These are phyloP conservation scores for Myopa testacea DNA, from an alignment of 2,888 invertebrate genomes.

Conservation along the genomic window DNA sequence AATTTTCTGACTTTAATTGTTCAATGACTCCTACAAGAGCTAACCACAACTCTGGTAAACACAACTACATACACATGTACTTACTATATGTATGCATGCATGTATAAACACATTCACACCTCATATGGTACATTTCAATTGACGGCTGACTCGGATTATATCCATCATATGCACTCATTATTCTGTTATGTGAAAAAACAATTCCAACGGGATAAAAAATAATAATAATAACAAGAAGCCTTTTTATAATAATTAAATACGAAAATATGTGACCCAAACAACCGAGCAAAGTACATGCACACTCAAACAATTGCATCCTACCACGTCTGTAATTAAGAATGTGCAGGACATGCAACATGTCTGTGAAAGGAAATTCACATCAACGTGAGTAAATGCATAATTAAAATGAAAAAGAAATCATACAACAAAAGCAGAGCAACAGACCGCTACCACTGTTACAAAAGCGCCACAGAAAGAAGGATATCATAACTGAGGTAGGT, in stretches of 20 bases:
- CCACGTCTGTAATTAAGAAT: not conserved
- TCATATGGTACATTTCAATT: not conserved
- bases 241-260: constrained; percentile 16
- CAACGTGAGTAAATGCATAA: not conserved
- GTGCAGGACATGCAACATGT: not conserved
- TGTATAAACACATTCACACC: not conserved
- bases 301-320: not conserved
- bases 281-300: not conserved
- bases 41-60: not conserved
- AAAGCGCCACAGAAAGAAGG: not conserved
- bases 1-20: constrained; percentile 22
- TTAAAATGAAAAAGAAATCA: not conserved
- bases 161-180: constrained; percentile 6
- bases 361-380: constrained; percentile 16
- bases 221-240: constrained; percentile 21
- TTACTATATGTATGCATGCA: not conserved
- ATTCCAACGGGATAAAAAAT: constrained; percentile 13
- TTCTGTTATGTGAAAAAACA: constrained; percentile 6
- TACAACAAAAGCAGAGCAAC: not conserved
- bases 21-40: constrained; percentile 1
- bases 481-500: not conserved
- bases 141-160: constrained; percentile 8
- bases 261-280: not conserved
- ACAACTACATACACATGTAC: not conserved
- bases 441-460: no score